Conservation (phyloP, 2,113 vertebrate genomes). For the Quiscalus mexicanus region DNA sequence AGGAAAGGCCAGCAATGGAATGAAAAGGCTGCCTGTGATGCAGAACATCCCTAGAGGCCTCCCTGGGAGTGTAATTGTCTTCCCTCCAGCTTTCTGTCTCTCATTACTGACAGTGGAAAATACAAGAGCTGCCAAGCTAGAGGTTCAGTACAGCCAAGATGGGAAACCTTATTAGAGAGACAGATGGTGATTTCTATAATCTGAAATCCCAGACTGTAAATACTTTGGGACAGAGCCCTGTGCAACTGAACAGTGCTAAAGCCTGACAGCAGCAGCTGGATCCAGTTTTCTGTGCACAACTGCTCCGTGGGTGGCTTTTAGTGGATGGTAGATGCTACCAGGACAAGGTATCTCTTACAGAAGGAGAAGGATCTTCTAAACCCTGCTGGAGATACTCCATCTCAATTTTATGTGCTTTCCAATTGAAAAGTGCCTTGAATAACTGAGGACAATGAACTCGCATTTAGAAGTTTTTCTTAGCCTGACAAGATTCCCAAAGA, state of each 20-base stretch:
- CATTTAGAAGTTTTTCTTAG: neutral
- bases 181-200: neutral
- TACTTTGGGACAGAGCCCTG: neutral
- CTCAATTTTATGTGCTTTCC: neutral
- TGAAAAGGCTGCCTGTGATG: neutral
- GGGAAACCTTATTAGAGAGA: neutral
- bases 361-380: neutral
- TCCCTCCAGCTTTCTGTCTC: neutral
- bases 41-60: neutral
- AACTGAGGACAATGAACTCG: neutral
- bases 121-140: neutral
- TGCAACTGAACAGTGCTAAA: neutral
- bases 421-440: neutral
- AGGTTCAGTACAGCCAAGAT: neutral
- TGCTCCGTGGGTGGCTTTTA: neutral
- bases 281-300: neutral
- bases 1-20: neutral
- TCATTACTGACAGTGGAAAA: neutral
- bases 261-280: neutral
- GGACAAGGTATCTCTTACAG: neutral
- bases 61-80: neutral
- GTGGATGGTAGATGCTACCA: neutral
- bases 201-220: neutral
- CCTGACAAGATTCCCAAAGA: neutral
- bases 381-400: neutral